Percentiles rank a stretch among this genome's conserved stretches.
phyloP scores from a whole-genome alignment of 2,113 vertebrate genomes.

The Rutilus rutilus region DNA sequence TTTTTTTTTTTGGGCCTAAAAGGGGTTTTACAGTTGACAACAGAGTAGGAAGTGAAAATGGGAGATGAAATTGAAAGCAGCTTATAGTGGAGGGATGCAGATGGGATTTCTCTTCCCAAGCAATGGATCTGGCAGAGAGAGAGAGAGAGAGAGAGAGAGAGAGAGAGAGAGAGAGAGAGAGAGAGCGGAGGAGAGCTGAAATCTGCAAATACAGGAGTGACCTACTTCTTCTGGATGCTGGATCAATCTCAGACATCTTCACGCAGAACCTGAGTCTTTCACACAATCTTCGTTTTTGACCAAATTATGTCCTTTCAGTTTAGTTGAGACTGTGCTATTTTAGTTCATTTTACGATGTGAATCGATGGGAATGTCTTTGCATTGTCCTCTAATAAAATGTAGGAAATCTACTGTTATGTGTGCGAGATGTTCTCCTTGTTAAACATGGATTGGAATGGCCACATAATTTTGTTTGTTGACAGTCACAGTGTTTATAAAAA shows the following conservation, averaged over 20 bases:
- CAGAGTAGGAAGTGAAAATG: constrained; percentile 38
- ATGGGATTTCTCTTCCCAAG: constrained; percentile 64
- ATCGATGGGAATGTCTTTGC: too few species aligned
- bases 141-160: constrained; percentile 32
- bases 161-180: constrained; percentile 28
- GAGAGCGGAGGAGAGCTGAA: constrained; percentile 63
- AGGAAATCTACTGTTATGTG: too few species aligned
- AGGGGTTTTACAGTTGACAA: constrained; percentile 32
- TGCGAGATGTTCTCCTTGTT: too few species aligned
- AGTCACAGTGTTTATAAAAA: too few species aligned
- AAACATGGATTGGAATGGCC: too few species aligned
- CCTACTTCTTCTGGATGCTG: constrained; percentile 75
- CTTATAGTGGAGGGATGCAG: constrained; percentile 70
- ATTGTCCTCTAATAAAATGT: too few species aligned
- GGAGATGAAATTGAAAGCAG: constrained; percentile 70
- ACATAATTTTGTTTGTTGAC: background rate
- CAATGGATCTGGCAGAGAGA: constrained; percentile 59
- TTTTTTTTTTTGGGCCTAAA: constrained; percentile 55
- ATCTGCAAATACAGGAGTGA: constrained; percentile 73
- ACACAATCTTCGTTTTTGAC: background rate
- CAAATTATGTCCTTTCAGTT: background rate
- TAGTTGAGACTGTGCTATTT: too few species aligned
- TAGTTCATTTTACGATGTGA: too few species aligned
- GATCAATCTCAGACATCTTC: constrained; percentile 67
- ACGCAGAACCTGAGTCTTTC: background rate